Evolutionary conservation across 1,140 invertebrate species (phyloP).

Genomic region (Armadillidium nasatum): DNA sequence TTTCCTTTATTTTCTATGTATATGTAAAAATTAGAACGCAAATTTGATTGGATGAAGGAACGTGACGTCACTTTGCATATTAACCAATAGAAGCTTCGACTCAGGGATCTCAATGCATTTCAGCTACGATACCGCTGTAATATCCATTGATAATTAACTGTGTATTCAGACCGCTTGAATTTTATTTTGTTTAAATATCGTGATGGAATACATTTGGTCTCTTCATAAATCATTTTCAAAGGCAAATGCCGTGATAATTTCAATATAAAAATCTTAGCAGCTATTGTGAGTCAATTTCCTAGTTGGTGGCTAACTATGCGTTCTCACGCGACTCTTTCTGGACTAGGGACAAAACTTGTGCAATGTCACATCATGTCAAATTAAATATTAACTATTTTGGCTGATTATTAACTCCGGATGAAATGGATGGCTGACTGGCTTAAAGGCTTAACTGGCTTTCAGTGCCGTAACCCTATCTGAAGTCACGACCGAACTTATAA

Average conservation of each 20-base stretch:
- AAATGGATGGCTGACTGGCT: constrained; percentile 8
- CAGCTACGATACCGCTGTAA: neutral
- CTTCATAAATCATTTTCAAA: constrained; percentile 11
- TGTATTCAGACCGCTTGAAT: constrained; percentile 3
- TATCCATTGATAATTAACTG: neutral
- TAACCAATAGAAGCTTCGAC: neutral
- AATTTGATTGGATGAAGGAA: neutral
- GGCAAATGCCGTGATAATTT: constrained; percentile 10
- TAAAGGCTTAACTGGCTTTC: constrained; percentile 9
- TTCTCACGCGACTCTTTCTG: neutral
- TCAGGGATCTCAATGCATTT: constrained; percentile 9
- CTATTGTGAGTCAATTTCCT: neutral
- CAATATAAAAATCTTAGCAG: constrained; percentile 13
- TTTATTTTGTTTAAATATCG: constrained; percentile 12
- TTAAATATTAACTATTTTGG: neutral
- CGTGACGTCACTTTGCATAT: neutral
- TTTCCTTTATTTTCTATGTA: too few species aligned
- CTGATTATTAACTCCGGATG: constrained; percentile 9
- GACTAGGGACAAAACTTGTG: neutral
- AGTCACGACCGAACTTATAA: constrained; percentile 4
- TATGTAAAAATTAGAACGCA: too few species aligned
- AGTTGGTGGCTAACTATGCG: neutral
- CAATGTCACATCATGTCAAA: constrained; percentile 9
- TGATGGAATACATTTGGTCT: constrained; percentile 7
- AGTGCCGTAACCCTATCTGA: constrained; percentile 11